A percentile compares a stretch with the other conserved stretches of the same genome.
Evolutionary conservation across 1,140 invertebrate species (phyloP).

Genomic region (Wiebesia pumilae): DNA sequence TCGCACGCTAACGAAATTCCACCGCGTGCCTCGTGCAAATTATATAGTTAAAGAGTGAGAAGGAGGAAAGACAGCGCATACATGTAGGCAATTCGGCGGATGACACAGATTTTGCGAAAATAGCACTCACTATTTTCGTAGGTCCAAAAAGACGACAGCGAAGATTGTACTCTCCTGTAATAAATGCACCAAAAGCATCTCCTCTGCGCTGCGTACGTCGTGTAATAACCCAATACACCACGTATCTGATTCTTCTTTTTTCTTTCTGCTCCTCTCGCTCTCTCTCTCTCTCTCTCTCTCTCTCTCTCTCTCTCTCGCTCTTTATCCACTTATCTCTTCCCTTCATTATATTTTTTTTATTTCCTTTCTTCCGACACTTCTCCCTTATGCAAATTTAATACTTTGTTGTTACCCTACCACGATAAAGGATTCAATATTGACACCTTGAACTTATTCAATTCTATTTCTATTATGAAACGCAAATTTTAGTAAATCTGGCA

Average conservation of each 20-base stretch:
- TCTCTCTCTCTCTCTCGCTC: too few relatives aligned
- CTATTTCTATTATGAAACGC: not conserved
- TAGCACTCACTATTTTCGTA: constrained; percentile 43
- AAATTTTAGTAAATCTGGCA: too few relatives aligned
- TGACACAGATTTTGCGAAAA: constrained; percentile 37
- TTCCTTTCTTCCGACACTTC: not conserved
- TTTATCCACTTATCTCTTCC: too few relatives aligned
- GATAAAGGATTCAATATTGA: not conserved
- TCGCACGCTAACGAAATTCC: not conserved
- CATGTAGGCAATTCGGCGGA: not conserved
- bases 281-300: too few relatives aligned
- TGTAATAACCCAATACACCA: not conserved
- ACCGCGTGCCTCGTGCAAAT: not conserved
- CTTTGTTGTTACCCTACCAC: not conserved
- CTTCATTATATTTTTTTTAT: too few relatives aligned
- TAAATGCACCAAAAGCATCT: constrained; percentile 21
- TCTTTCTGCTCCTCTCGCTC: not conserved
- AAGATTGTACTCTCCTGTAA: constrained; percentile 8
- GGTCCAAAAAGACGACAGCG: constrained; percentile 7
- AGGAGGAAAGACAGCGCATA: not conserved
- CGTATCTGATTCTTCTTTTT: not conserved
- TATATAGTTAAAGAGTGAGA: not conserved
- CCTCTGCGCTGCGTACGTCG: too few relatives aligned
- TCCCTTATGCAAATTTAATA: not conserved
- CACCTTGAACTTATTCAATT: not conserved